These are phyloP conservation scores for Hydrolagus colliei DNA, from an alignment of 2,797 vertebrate species.

Conservation along the genomic window DNA sequence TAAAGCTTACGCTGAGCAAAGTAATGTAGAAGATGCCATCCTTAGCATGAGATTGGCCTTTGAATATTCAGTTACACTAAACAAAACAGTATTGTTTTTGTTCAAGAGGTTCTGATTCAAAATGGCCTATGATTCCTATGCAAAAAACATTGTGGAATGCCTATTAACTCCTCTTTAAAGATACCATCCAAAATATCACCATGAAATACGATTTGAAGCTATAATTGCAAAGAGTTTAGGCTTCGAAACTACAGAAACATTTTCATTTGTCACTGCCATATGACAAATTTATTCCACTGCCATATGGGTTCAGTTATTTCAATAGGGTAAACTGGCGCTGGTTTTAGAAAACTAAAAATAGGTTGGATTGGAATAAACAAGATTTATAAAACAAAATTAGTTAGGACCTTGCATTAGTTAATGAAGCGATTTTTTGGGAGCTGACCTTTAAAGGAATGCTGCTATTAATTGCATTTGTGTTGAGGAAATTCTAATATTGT, in stretches of 20 bases:
- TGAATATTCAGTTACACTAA: background rate
- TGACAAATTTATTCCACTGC: no score
- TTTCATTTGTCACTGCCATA: background rate
- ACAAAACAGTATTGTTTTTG: constrained; percentile 11
- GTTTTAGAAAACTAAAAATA: constrained; percentile 1
- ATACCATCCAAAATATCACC: background rate
- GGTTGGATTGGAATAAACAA: background rate
- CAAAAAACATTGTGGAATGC: background rate
- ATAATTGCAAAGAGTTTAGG: background rate
- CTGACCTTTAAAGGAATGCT: background rate
- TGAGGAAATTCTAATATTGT: background rate
- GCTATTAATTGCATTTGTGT: background rate
- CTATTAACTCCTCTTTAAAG: background rate
- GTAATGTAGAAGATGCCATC: background rate
- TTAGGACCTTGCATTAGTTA: background rate
- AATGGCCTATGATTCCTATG: background rate
- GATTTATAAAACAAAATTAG: background rate
- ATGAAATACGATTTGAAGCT: background rate
- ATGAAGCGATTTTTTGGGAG: background rate
- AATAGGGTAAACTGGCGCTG: background rate
- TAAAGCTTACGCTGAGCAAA: background rate
- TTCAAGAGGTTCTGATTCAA: background rate
- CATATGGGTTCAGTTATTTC: background rate
- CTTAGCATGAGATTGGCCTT: constrained; percentile 3
- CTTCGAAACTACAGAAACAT: background rate